Percentiles rank a stretch among this genome's conserved stretches.
These are phyloP conservation scores for Lamprotornis superbus DNA, from an alignment of 2,113 vertebrate genomes.

Conservation along the genomic window DNA sequence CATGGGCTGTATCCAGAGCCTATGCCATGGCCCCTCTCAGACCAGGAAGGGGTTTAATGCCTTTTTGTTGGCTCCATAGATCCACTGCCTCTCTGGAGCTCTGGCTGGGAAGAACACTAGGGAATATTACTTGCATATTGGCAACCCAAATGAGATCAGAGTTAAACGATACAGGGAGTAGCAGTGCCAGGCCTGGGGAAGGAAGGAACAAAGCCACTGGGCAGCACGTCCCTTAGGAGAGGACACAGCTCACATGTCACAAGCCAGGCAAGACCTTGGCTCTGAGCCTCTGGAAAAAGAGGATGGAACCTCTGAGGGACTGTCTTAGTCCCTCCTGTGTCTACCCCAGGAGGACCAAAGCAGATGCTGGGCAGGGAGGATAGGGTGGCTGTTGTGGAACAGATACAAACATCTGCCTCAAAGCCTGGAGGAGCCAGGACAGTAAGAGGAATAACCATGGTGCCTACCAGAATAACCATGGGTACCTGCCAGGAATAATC, in stretches of 20 bases:
- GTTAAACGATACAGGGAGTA: fast-evolving
- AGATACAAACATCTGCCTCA: background rate
- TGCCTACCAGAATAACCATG: background rate
- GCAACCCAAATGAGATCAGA: background rate
- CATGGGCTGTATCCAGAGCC: background rate
- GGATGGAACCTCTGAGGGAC: background rate
- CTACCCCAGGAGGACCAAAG: background rate
- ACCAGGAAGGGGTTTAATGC: fast-evolving
- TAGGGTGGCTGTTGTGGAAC: background rate
- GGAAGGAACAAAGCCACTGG: background rate
- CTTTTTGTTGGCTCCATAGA: background rate
- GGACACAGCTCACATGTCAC: background rate
- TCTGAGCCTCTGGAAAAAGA: background rate
- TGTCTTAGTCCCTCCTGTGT: background rate
- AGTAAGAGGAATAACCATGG: background rate
- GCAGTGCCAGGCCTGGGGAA: background rate
- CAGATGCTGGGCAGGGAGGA: background rate
- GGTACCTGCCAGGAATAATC: background rate
- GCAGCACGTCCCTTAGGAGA: background rate
- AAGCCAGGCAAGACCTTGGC: background rate
- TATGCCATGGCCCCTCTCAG: background rate
- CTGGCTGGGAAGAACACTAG: background rate
- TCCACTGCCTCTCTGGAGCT: background rate
- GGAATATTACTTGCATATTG: background rate
- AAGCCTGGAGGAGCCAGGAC: background rate